These are phyloP conservation scores for Anastrepha ludens DNA, from an alignment of 1,140 invertebrate species.

Conservation along the genomic window DNA sequence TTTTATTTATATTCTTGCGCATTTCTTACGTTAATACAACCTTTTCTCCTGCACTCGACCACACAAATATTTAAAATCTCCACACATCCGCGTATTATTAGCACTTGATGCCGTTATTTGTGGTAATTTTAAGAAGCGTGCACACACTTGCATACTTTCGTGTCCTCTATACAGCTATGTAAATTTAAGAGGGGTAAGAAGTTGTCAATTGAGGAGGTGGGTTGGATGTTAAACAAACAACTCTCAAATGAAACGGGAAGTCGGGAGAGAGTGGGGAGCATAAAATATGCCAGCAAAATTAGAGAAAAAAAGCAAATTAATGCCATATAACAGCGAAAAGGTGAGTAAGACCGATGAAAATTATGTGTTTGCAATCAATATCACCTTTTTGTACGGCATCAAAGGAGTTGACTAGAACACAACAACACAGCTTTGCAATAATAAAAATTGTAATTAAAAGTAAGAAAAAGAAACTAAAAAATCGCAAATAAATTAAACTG, in stretches of 20 bases:
- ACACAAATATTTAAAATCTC: neutral
- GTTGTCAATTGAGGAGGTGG: neutral
- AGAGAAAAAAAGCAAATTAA: neutral
- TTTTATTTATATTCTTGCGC: too few relatives aligned
- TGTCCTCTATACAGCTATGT: neutral
- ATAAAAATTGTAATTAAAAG: neutral
- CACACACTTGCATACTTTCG: too few relatives aligned
- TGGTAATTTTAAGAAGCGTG: conserved; percentile 5
- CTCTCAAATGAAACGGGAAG: neutral
- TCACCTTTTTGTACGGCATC: too few relatives aligned
- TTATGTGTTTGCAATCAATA: too few relatives aligned
- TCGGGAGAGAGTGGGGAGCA: neutral
- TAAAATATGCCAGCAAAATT: neutral
- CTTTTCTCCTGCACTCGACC: too few relatives aligned
- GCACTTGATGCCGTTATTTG: neutral
- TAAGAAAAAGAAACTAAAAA: neutral
- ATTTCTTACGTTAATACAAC: too few relatives aligned
- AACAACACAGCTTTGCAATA: neutral
- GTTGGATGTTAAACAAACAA: neutral
- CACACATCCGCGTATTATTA: conserved; percentile 3
- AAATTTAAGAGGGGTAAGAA: neutral
- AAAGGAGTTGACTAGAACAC: neutral
- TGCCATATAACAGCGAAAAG: too few relatives aligned
- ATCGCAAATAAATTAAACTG: neutral
- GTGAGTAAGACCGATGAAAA: too few relatives aligned